phyloP scores from a whole-genome alignment of 2,797 vertebrate genomes.

The Neostethus bicornis region DNA sequence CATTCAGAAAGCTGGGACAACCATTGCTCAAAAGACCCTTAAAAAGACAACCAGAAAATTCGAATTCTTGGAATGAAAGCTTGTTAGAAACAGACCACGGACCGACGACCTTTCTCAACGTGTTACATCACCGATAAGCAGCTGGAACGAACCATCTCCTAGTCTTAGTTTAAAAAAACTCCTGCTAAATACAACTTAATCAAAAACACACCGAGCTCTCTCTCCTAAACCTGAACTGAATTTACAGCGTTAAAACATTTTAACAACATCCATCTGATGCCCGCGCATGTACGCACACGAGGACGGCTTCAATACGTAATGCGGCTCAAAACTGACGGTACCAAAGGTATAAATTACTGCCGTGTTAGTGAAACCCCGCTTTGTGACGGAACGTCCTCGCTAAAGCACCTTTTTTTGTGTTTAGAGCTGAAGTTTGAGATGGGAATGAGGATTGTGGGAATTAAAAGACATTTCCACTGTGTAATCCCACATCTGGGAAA shows the following conservation, averaged over 20 bases:
- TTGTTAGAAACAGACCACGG: background rate
- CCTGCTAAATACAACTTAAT: conserved; percentile 16
- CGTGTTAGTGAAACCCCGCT: conserved; percentile 36
- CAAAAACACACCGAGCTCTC: conserved; percentile 24
- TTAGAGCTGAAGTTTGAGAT: conserved; percentile 28
- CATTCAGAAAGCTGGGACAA: background rate
- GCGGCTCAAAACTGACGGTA: conserved; percentile 10
- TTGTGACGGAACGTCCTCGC: background rate
- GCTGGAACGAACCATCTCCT: conserved; percentile 12
- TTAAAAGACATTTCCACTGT: conserved; percentile 44
- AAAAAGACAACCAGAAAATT: background rate
- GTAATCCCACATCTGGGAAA: conserved; percentile 62
- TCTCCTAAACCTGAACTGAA: conserved; percentile 14
- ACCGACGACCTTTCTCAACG: background rate
- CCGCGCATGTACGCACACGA: conserved; percentile 3
- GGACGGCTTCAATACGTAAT: background rate
- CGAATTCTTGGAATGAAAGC: background rate
- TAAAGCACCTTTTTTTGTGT: conserved; percentile 21
- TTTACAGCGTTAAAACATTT: conserved; percentile 1
- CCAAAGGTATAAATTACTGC: conserved; percentile 11
- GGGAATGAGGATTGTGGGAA: conserved; percentile 46
- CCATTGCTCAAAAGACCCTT: background rate
- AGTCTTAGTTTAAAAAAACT: conserved; percentile 2
- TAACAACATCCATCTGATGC: conserved; percentile 26
- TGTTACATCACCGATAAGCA: conserved; percentile 30